phyloP scores from a whole-genome alignment of 2,888 invertebrate species.

The Gari tellinella region DNA sequence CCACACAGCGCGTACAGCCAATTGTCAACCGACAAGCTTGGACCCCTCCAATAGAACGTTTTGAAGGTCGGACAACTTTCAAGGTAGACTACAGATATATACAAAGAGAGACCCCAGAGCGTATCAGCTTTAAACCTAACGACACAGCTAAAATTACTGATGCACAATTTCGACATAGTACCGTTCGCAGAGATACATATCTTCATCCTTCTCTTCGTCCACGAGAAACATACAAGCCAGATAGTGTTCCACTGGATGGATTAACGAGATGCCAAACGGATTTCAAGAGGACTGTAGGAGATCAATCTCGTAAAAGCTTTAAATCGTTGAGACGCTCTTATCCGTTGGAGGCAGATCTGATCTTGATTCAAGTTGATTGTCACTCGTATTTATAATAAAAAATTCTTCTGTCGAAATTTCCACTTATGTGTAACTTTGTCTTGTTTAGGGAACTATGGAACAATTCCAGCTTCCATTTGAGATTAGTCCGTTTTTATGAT shows the following conservation, averaged over 20 bases:
- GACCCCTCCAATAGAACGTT: conserved; percentile 36
- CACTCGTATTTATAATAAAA: too few relatives aligned
- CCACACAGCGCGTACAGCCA: too few relatives aligned
- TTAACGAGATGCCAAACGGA: conserved; percentile 80
- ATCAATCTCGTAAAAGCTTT: conserved; percentile 74
- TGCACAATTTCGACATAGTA: conserved; percentile 81
- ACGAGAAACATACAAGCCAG: conserved; percentile 74
- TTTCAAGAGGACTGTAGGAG: conserved; percentile 70
- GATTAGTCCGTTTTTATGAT: too few relatives aligned
- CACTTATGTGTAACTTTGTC: too few relatives aligned
- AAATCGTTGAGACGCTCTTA: conserved; percentile 81
- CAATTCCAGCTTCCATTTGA: too few relatives aligned
- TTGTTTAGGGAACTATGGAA: too few relatives aligned
- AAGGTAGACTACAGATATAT: conserved; percentile 79
- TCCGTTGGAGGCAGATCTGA: too few relatives aligned
- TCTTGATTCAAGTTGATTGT: too few relatives aligned
- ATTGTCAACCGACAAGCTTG: too few relatives aligned
- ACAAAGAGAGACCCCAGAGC: conserved; percentile 71
- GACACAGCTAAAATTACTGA: conserved; percentile 77
- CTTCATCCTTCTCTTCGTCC: conserved; percentile 80
- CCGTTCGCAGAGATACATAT: conserved; percentile 82
- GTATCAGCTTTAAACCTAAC: conserved; percentile 80
- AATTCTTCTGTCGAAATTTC: too few relatives aligned
- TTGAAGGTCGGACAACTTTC: conserved; percentile 82
- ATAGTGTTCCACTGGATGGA: conserved; percentile 79